These are phyloP conservation scores for Hippoglossus stenolepis DNA, from an alignment of 2,113 vertebrate genomes.

Conservation along the genomic window DNA sequence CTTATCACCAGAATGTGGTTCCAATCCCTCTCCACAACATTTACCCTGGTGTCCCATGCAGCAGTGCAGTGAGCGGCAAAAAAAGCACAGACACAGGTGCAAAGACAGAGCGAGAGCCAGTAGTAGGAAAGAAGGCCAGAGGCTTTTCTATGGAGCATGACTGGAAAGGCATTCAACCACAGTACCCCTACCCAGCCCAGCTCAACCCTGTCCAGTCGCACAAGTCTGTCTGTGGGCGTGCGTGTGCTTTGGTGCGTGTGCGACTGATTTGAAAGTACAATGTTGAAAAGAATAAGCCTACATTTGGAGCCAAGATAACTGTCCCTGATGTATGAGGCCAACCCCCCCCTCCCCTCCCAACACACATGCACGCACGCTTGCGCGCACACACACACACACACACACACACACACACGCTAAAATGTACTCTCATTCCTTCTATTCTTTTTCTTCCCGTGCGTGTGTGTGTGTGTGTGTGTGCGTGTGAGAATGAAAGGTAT, in stretches of 20 bases:
- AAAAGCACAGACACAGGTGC: conserved; percentile 77
- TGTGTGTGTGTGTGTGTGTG: conserved; percentile 30
- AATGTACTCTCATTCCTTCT: conserved; percentile 43
- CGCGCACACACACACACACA: conserved; percentile 24
- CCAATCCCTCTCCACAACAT: conserved; percentile 80
- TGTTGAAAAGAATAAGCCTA: conserved; percentile 75
- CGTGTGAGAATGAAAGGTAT: conserved; percentile 73
- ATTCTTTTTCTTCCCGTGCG: conserved; percentile 40
- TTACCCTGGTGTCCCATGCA: conserved; percentile 75
- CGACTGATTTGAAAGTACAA: conserved; percentile 73
- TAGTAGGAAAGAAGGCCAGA: conserved; percentile 75
- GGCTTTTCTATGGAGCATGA: conserved; percentile 77
- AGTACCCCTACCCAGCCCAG: conserved; percentile 71
- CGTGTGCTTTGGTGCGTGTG: conserved; percentile 26
- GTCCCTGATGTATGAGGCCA: conserved; percentile 72
- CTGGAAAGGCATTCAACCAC: conserved; percentile 82
- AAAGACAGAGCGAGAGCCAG: conserved; percentile 69
- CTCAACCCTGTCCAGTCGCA: conserved; percentile 64
- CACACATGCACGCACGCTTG: conserved; percentile 13
- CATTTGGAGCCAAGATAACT: conserved; percentile 74
- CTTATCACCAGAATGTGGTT: conserved; percentile 77
- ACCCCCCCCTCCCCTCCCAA: conserved; percentile 50
- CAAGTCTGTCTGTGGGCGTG: conserved; percentile 39
- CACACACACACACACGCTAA: conserved; percentile 17
- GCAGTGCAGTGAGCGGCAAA: conserved; percentile 65